Evolutionary conservation across 2,797 vertebrate genomes (phyloP).

Genomic region (Pangasius djambal): DNA sequence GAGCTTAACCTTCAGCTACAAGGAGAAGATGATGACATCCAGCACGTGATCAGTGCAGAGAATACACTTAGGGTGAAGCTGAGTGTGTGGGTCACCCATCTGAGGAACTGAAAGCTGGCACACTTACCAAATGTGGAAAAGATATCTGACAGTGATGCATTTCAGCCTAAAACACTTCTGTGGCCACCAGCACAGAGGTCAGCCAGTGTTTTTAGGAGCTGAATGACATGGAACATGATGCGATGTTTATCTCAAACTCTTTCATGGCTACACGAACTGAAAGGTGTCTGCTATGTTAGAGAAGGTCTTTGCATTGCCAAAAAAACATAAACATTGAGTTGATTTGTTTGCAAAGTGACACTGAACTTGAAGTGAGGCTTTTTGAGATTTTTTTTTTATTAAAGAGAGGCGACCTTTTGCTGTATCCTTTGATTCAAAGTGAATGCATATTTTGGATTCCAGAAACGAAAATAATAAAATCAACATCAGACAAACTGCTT

Average conservation of each 20-base stretch:
- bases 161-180: neutral
- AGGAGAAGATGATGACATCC: slow-evolving; percentile 4
- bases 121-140: slow-evolving; percentile 3
- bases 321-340: neutral
- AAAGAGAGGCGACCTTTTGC: neutral
- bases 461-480: neutral
- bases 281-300: neutral
- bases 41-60: neutral
- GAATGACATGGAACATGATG: neutral
- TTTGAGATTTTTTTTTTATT: neutral
- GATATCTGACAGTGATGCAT: slow-evolving; percentile 17
- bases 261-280: neutral
- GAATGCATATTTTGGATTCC: neutral
- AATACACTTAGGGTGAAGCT: neutral
- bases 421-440: neutral
- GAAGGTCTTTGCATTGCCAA: neutral
- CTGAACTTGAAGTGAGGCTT: neutral
- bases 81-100: neutral
- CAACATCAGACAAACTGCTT: neutral
- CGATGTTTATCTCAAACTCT: neutral
- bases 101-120: neutral
- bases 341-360: neutral
- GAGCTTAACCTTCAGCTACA: neutral
- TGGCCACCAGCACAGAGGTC: neutral
- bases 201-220: neutral